Conservation (phyloP, 2,888 invertebrate genomes). For the Xestia xanthographa region DNA sequence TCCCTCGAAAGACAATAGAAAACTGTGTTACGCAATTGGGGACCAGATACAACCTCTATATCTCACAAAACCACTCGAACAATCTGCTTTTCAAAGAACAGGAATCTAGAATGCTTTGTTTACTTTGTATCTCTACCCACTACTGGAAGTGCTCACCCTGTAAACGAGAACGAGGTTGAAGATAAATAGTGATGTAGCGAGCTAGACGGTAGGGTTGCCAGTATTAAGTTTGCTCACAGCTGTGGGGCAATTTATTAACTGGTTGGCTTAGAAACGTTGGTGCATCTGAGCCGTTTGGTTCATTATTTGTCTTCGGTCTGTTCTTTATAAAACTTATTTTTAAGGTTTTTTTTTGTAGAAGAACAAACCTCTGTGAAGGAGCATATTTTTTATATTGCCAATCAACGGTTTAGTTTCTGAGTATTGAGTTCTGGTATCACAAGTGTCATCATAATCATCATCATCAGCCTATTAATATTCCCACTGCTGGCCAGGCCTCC, state of each 20-base stretch:
- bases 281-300: neutral
- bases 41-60: neutral
- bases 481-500: too few species aligned
- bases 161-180: slow-evolving; percentile 34
- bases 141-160: slow-evolving; percentile 23
- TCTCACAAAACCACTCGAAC: neutral
- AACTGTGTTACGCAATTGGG: neutral
- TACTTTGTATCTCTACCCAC: neutral
- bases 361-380: too few species aligned
- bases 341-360: too few species aligned
- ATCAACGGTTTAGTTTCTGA: too few species aligned
- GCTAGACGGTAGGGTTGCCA: slow-evolving; percentile 47
- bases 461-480: too few species aligned
- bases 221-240: slow-evolving; percentile 17
- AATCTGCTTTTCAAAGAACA: neutral
- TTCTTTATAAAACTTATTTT: neutral
- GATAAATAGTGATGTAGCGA: slow-evolving; percentile 57
- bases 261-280: slow-evolving; percentile 14
- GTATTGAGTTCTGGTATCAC: neutral
- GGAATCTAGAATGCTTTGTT: slow-evolving; percentile 17
- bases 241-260: slow-evolving; percentile 38
- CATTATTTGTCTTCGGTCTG: neutral
- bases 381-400: neutral
- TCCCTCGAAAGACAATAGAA: neutral
- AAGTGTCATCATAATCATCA: too few species aligned